Percentiles rank a stretch among this genome's conserved stretches.
Conservation (phyloP, 2,888 invertebrate species). For the Dilophus febrilis region DNA sequence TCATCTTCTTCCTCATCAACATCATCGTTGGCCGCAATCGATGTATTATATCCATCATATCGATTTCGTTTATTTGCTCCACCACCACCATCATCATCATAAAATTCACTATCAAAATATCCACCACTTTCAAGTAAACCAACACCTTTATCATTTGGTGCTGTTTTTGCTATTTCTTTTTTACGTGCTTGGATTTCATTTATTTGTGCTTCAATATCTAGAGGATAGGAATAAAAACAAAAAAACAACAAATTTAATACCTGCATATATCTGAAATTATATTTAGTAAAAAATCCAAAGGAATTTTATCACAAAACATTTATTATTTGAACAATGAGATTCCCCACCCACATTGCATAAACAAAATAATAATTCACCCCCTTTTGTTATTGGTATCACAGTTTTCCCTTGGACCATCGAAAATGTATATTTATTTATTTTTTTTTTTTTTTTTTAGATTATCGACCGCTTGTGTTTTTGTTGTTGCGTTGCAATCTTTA, state of each 20-base stretch:
- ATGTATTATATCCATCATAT: constrained; percentile 88
- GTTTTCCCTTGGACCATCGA: no score
- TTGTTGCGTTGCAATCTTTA: no score
- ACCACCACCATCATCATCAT: constrained; percentile 43
- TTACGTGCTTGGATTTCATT: constrained; percentile 78
- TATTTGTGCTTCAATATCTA: constrained; percentile 92
- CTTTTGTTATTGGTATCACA: no score
- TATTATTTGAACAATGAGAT: no score
- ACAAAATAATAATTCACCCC: no score
- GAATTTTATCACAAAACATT: no score
- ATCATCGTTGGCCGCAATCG: constrained; percentile 93
- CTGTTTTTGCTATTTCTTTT: constrained; percentile 51
- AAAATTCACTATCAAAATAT: constrained; percentile 87
- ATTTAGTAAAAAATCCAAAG: neutral
- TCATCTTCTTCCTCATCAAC: constrained; percentile 79
- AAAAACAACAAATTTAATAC: neutral
- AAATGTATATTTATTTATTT: no score
- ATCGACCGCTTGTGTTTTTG: no score
- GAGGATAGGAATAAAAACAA: no score
- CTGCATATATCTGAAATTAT: neutral
- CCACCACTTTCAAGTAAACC: constrained; percentile 71
- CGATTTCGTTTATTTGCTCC: constrained; percentile 49
- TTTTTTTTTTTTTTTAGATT: no score
- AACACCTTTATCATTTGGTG: constrained; percentile 51
- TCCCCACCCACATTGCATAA: no score